phyloP scores from a whole-genome alignment of 1,140 invertebrate species.

The Drosophila miranda region DNA sequence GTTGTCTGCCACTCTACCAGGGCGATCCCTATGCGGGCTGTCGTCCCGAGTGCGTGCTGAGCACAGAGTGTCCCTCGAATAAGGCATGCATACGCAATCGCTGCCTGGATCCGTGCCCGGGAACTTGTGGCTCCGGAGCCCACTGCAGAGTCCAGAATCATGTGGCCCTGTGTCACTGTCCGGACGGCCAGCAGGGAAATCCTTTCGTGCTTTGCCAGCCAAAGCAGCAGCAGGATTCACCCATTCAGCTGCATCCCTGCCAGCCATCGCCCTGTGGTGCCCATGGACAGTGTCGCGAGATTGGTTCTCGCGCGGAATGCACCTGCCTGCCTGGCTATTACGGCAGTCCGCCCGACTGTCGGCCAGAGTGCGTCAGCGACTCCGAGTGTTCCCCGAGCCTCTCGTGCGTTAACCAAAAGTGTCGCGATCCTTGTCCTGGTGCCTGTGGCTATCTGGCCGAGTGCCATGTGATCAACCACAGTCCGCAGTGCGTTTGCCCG shows the following conservation, averaged over 20 bases:
- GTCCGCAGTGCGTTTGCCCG: slow-evolving; percentile 90
- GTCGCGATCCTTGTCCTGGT: slow-evolving; percentile 85
- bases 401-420: slow-evolving; percentile 85
- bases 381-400: slow-evolving; percentile 84
- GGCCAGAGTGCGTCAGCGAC: slow-evolving; percentile 85
- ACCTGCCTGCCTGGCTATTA: slow-evolving; percentile 83
- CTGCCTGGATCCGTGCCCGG: slow-evolving; percentile 89
- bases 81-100: slow-evolving; percentile 89
- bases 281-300: slow-evolving; percentile 84
- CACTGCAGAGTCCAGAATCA: slow-evolving; percentile 91
- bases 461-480: slow-evolving; percentile 91
- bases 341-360: slow-evolving; percentile 84
- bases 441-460: slow-evolving; percentile 87
- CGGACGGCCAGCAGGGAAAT: slow-evolving; percentile 66
- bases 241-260: slow-evolving; percentile 83
- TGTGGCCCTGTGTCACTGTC: slow-evolving; percentile 71
- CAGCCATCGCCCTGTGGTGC: slow-evolving; percentile 85
- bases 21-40: slow-evolving; percentile 88
- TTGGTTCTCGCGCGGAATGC: slow-evolving; percentile 82
- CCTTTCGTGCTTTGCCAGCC: slow-evolving; percentile 68
- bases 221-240: slow-evolving; percentile 73
- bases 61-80: slow-evolving; percentile 89
- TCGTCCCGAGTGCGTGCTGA: slow-evolving; percentile 92
- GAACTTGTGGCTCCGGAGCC: slow-evolving; percentile 88
- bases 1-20: slow-evolving; percentile 87